Percentiles rank a stretch among this genome's conserved stretches.
Evolutionary conservation across 2,888 invertebrate species (phyloP).

Genomic region (Apoda limacodes): DNA sequence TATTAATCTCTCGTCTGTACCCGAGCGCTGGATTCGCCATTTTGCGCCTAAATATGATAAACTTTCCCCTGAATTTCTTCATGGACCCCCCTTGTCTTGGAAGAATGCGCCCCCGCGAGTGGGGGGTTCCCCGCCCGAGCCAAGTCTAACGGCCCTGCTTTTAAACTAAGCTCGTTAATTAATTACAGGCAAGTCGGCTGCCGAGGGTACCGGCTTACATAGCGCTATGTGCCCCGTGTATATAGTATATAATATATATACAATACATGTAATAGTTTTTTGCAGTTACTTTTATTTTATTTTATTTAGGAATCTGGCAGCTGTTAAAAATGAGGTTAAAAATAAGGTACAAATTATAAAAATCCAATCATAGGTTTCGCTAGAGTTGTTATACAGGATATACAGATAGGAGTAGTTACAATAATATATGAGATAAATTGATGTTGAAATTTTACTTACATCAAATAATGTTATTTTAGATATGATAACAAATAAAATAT

Average conservation of each 20-base stretch:
- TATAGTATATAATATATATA: too few relatives aligned
- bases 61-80: constrained; percentile 69
- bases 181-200: constrained; percentile 68
- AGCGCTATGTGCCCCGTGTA: constrained; percentile 61
- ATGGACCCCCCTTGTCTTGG: constrained; percentile 40
- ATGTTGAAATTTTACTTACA: too few relatives aligned
- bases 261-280: background rate
- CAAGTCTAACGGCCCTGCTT: constrained; percentile 69
- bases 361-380: too few relatives aligned
- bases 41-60: constrained; percentile 71
- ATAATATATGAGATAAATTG: too few relatives aligned
- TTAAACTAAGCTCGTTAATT: constrained; percentile 72
- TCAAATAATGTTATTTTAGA: too few relatives aligned
- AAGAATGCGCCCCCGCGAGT: constrained; percentile 41
- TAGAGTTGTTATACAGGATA: too few relatives aligned
- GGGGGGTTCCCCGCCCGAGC: constrained; percentile 39
- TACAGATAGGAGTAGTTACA: too few relatives aligned
- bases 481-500: too few relatives aligned
- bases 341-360: too few relatives aligned
- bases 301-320: too few relatives aligned
- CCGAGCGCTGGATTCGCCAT: constrained; percentile 68
- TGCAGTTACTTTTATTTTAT: too few relatives aligned
- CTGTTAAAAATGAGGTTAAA: too few relatives aligned
- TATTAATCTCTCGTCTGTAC: constrained; percentile 64
- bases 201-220: constrained; percentile 57